A percentile compares a stretch with the other conserved stretches of the same genome.
These are phyloP conservation scores for Oxytorus armatus DNA, from an alignment of 2,888 invertebrate genomes.

Conservation along the genomic window DNA sequence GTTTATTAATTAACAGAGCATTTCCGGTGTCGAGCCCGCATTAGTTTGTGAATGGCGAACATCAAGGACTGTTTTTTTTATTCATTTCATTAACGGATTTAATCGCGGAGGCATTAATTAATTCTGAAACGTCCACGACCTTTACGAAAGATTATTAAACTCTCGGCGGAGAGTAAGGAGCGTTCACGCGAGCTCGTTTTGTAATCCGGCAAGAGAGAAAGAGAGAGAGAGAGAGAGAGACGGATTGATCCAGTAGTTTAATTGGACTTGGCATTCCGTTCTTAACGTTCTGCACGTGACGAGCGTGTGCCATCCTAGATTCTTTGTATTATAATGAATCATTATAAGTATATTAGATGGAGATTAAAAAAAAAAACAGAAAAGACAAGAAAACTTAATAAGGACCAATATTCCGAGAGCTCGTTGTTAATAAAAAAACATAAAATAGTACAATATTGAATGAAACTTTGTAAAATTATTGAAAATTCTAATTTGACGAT, in stretches of 20 bases:
- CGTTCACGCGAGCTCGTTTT: conserved; percentile 27
- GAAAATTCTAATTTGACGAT: too few relatives aligned
- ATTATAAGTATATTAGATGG: conserved; percentile 28
- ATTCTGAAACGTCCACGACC: conserved; percentile 9
- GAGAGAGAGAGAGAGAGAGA: too few relatives aligned
- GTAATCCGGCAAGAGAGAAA: conserved; percentile 56
- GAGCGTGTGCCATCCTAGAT: not conserved
- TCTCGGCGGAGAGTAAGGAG: conserved; percentile 10
- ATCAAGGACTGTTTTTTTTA: conserved; percentile 21
- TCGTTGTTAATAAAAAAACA: too few relatives aligned
- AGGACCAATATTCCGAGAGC: too few relatives aligned
- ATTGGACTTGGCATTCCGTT: conserved; percentile 62
- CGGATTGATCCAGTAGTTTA: conserved; percentile 51
- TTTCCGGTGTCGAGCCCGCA: too few relatives aligned
- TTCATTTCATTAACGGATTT: conserved; percentile 7
- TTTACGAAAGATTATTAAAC: conserved; percentile 45
- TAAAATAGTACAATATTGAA: too few relatives aligned
- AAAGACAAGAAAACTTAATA: not conserved
- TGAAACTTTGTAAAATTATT: too few relatives aligned
- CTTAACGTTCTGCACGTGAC: conserved; percentile 42
- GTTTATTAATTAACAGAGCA: too few relatives aligned
- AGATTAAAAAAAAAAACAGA: conserved; percentile 1
- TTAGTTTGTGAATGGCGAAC: too few relatives aligned
- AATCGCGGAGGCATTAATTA: conserved; percentile 25
- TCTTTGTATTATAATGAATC: conserved; percentile 31